Conservation (phyloP, 2,797 vertebrate genomes). For the Molossus molossus region DNA sequence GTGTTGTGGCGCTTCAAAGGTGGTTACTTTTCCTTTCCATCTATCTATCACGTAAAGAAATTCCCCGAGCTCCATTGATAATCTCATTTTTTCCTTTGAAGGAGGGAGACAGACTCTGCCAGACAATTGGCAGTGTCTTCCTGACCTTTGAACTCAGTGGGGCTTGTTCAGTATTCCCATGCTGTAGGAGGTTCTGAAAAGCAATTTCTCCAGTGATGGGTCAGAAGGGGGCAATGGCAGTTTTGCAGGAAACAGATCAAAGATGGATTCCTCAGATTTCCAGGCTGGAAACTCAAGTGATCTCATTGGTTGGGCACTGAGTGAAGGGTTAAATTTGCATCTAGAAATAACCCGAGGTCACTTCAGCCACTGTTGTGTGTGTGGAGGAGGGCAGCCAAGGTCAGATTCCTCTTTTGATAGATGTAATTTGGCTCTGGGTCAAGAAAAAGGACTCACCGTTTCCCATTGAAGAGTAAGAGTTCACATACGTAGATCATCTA, state of each 20-base stretch:
- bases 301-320: slow-evolving; percentile 63
- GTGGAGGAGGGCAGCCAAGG: background rate
- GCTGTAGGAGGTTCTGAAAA: slow-evolving; percentile 86
- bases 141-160: slow-evolving; percentile 88
- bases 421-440: background rate
- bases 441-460: background rate
- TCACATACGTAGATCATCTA: background rate
- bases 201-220: slow-evolving; percentile 84
- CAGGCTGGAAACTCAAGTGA: slow-evolving; percentile 29
- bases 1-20: slow-evolving; percentile 90
- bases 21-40: slow-evolving; percentile 91
- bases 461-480: background rate
- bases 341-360: slow-evolving; percentile 51
- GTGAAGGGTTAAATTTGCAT: slow-evolving; percentile 75
- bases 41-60: slow-evolving; percentile 90
- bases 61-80: slow-evolving; percentile 89
- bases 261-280: slow-evolving; percentile 74
- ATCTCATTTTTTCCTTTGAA: slow-evolving; percentile 90
- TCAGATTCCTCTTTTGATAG: background rate
- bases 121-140: slow-evolving; percentile 90
- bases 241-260: slow-evolving; percentile 85
- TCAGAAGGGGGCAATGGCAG: slow-evolving; percentile 78
- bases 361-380: background rate
- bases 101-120: slow-evolving; percentile 87
- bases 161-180: slow-evolving; percentile 86